phyloP scores from a whole-genome alignment of 53 echinoderm and acorn worm genomes.

The Crossaster papposus region DNA sequence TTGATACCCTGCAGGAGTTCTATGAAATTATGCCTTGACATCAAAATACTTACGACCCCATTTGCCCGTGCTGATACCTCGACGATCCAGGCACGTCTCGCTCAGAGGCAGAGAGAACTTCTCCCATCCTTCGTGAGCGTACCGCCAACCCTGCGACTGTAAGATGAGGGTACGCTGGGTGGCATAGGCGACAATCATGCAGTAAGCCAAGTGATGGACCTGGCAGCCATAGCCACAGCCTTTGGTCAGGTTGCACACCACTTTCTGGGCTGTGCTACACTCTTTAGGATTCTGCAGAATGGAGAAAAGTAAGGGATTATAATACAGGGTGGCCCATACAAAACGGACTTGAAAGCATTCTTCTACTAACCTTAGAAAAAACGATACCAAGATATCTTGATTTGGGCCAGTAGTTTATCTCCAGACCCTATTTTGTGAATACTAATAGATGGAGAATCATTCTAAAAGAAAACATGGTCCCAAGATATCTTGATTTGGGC shows the following conservation, averaged over 20 bases:
- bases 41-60: slow-evolving; percentile 85
- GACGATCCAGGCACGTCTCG: slow-evolving; percentile 75
- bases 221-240: slow-evolving; percentile 97
- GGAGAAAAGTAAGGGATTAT: not conserved
- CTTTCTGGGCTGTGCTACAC: slow-evolving; percentile 87
- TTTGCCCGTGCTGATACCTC: slow-evolving; percentile 67
- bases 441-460: too few relatives aligned
- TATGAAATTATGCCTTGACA: not conserved
- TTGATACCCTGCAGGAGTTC: not conserved
- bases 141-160: slow-evolving; percentile 92
- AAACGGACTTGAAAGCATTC: too few relatives aligned
- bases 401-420: too few relatives aligned
- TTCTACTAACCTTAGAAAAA: too few relatives aligned
- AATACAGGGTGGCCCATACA: not conserved
- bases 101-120: slow-evolving; percentile 92
- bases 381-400: too few relatives aligned
- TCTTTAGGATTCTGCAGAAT: slow-evolving; percentile 83
- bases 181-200: slow-evolving; percentile 93
- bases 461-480: too few relatives aligned
- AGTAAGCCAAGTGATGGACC: slow-evolving; percentile 92
- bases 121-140: slow-evolving; percentile 95
- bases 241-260: slow-evolving; percentile 93
- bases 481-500: too few relatives aligned
- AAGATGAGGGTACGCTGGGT: slow-evolving; percentile 88
- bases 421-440: too few relatives aligned